phyloP scores from a whole-genome alignment of 1,140 invertebrate species.

The Caenorhabditis brenneri region DNA sequence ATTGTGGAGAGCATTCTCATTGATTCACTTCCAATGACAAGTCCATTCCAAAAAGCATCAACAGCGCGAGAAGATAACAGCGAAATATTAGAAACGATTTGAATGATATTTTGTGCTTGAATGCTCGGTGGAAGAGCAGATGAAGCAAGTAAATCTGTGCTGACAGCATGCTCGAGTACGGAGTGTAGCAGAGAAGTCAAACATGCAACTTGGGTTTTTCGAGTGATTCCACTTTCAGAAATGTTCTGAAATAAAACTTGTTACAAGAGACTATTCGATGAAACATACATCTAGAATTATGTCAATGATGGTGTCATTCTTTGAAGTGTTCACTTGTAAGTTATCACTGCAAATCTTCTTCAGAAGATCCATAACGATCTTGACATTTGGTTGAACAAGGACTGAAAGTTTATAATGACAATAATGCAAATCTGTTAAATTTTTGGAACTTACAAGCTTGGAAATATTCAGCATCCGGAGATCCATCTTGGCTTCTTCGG shows the following conservation, averaged over 20 bases:
- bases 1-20: conserved; percentile 71
- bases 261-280: not conserved
- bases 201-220: conserved; percentile 34
- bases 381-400: conserved; percentile 37
- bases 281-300: conserved; percentile 35
- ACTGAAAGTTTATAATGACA: not conserved
- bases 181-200: conserved; percentile 46
- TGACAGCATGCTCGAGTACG: conserved; percentile 64
- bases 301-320: conserved; percentile 43
- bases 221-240: conserved; percentile 45
- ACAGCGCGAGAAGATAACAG: conserved; percentile 79
- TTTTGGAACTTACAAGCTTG: conserved; percentile 10
- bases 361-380: conserved; percentile 39
- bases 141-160: conserved; percentile 74
- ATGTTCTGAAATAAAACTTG: conserved; percentile 44
- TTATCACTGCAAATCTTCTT: conserved; percentile 44
- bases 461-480: conserved; percentile 35
- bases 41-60: conserved; percentile 94
- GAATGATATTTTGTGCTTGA: conserved; percentile 37
- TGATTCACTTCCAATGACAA: conserved; percentile 40
- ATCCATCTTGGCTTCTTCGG: conserved; percentile 35
- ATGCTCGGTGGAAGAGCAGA: conserved; percentile 50
- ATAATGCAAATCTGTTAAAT: not conserved
- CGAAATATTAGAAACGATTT: conserved; percentile 47
- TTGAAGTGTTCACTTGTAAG: conserved; percentile 26